Conservation (phyloP, 2,113 vertebrate genomes). For the Lasiurus cinereus region DNA sequence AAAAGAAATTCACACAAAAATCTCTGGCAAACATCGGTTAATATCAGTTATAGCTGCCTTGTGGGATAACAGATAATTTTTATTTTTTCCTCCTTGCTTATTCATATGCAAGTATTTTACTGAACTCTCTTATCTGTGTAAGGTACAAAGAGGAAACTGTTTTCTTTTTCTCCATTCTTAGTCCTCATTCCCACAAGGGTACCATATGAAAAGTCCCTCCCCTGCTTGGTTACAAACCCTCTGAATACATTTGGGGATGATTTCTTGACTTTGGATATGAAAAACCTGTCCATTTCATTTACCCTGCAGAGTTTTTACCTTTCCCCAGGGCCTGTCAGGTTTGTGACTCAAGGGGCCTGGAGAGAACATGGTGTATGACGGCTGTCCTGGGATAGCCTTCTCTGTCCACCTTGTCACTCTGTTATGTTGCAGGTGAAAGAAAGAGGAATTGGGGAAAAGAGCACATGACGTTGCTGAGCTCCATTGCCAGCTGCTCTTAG, state of each 20-base stretch:
- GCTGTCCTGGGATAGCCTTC: neutral
- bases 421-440: neutral
- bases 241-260: slow-evolving; percentile 46
- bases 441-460: neutral
- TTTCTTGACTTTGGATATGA: slow-evolving; percentile 56
- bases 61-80: slow-evolving; percentile 71
- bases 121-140: slow-evolving; percentile 61
- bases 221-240: slow-evolving; percentile 3
- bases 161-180: slow-evolving; percentile 60
- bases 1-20: slow-evolving; percentile 65
- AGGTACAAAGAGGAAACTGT: slow-evolving; percentile 62
- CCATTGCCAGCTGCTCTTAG: neutral
- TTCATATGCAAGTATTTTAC: slow-evolving; percentile 69
- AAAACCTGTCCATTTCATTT: slow-evolving; percentile 37
- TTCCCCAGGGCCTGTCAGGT: neutral
- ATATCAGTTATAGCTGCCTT: slow-evolving; percentile 68
- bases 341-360: neutral
- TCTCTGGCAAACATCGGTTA: slow-evolving; percentile 7
- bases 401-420: neutral
- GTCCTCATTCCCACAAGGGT: neutral
- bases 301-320: neutral
- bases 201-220: slow-evolving; percentile 21
- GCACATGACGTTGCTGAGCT: neutral
- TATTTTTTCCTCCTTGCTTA: slow-evolving; percentile 72
- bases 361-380: neutral